A percentile compares a stretch with the other conserved stretches of the same genome.
These are phyloP conservation scores for Anoplolepis gracilipes DNA, from an alignment of 1,140 invertebrate species.

Conservation along the genomic window DNA sequence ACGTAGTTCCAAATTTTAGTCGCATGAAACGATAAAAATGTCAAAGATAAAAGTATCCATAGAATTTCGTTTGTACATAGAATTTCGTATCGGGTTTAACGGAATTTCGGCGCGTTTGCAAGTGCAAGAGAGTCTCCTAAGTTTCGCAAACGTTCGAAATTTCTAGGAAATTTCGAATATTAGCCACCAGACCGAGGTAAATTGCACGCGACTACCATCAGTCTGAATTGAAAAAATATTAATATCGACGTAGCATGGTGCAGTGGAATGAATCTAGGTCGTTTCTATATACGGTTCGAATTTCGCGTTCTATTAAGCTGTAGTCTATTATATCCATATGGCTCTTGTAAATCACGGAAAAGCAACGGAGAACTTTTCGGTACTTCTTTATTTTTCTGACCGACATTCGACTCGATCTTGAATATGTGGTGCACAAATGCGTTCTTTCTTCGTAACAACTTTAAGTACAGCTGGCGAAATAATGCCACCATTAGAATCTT, in stretches of 20 bases:
- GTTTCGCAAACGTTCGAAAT: constrained; percentile 22
- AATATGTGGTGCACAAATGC: constrained; percentile 48
- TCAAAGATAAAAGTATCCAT: constrained; percentile 24
- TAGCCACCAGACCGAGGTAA: not conserved
- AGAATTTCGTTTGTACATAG: constrained; percentile 1
- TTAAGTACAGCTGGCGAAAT: not conserved
- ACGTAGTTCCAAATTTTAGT: not conserved
- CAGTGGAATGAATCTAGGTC: constrained; percentile 47
- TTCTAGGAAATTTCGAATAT: constrained; percentile 17
- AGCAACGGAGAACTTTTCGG: constrained; percentile 37
- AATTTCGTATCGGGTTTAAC: not conserved
- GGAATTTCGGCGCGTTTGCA: not conserved
- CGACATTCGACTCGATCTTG: constrained; percentile 53
- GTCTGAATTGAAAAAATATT: constrained; percentile 14
- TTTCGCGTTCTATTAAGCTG: constrained; percentile 44
- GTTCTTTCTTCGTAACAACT: not conserved
- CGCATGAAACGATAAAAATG: constrained; percentile 4
- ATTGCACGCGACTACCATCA: not conserved
- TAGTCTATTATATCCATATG: constrained; percentile 28
- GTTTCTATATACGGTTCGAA: not conserved
- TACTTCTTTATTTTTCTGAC: constrained; percentile 48
- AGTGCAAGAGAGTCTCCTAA: not conserved
- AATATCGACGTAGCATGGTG: not conserved
- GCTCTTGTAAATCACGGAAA: constrained; percentile 49
- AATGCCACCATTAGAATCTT: constrained; percentile 1